These are phyloP conservation scores for Nylanderia fulva DNA, from an alignment of 1,140 invertebrate genomes.

Conservation along the genomic window DNA sequence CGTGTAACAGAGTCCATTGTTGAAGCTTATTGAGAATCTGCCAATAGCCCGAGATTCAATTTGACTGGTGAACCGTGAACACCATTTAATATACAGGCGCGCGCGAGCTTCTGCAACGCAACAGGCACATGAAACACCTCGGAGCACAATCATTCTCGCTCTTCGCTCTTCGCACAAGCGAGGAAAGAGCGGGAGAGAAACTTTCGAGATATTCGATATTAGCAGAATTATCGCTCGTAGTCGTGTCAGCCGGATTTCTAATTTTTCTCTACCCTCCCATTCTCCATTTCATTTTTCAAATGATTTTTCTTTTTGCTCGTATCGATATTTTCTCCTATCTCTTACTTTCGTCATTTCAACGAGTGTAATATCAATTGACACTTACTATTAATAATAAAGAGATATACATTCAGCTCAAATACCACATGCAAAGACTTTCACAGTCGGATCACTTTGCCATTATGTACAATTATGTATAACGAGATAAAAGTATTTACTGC, in stretches of 20 bases:
- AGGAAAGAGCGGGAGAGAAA: neutral
- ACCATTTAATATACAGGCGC: constrained; percentile 71
- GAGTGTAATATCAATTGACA: no score
- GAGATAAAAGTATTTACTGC: no score
- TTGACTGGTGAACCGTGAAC: constrained; percentile 76
- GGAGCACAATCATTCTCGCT: constrained; percentile 8
- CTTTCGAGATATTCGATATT: constrained; percentile 43
- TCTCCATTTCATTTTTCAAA: neutral
- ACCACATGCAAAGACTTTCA: no score
- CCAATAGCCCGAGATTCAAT: constrained; percentile 75
- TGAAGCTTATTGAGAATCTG: constrained; percentile 77
- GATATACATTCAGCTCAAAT: no score
- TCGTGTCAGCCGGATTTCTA: neutral
- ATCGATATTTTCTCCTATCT: neutral
- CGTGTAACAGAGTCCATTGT: constrained; percentile 75
- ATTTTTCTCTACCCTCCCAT: neutral
- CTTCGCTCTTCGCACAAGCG: neutral
- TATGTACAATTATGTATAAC: no score
- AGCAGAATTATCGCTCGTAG: constrained; percentile 6
- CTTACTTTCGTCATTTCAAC: neutral
- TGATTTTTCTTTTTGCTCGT: neutral
- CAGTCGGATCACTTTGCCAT: no score
- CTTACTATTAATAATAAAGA: no score
- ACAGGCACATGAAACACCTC: constrained; percentile 49
- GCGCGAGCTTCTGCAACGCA: constrained; percentile 50